Evolutionary conservation across 2,113 vertebrate genomes (phyloP), one percentile per base, ranked within the genome.

Genomic region (Triplophysa tibetana): DNA sequence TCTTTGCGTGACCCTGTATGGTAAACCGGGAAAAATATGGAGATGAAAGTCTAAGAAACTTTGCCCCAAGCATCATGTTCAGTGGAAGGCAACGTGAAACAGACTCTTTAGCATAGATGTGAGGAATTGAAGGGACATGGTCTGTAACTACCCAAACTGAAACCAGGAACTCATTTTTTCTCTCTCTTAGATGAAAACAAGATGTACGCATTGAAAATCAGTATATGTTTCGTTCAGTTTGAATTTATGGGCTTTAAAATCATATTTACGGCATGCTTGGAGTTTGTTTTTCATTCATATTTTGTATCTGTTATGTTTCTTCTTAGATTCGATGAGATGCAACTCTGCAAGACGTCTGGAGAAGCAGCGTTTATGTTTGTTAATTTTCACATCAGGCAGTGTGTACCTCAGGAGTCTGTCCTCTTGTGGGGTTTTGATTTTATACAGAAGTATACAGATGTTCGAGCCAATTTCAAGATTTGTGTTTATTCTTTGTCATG

Each of bases 261-360:
- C 67, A 8, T 38, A 24, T 21, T 16, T 33, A 1, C 33, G 11
- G 1, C 8, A 0, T 72, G 21, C 1, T 0, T 67, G 73, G 69
- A 41, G 54, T 33, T 62, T 48, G 6, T 38, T 38, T 29, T 7
- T 24, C 1, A 61, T 82, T 82, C 14, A 52, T 16, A 1, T 52
- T 17, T 16, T 52, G 48, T 50, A 43, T 43, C 9, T 45, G 43
- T 45, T 45, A 11, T 45, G 14, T 52, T 17, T 52, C 85, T 77
- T 89, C 91, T 69, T 85, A 93, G 91, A 92, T 93, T 83, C 90
- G 92, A 50, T 93, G 89, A 93, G 84, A 73, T 56, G 1, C 19
- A 76, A 38, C 24, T 19, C 72, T 29, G 33, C 23, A 0, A 23
- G 8, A 43, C 12, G 56, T 52, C 61, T 38, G 33, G 16, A 14